Base-by-base conservation (phyloP, 2,888 invertebrate species). In the Ephialtes manifestator region DNA sequence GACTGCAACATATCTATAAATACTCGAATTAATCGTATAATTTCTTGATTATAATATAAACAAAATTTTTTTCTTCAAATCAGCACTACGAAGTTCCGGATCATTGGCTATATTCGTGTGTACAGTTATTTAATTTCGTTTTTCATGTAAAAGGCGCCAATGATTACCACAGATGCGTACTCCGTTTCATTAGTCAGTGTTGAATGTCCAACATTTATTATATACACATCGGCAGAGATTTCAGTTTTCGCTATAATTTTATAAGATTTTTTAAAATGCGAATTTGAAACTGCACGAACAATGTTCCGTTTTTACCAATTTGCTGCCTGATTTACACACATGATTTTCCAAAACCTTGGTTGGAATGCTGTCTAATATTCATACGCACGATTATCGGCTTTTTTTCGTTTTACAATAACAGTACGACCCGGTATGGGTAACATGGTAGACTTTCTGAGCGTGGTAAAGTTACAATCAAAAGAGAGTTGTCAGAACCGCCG, bases 21-120 rank as follows among this genome's bases (percentile, higher is more conserved):
- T 90, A 91, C 81, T 86, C 89, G 87, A 90, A 91, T 89, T 87
- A 88, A 87, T 90, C 87, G 87, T 89, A 90, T 89, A 88, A 91
- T 88, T 89, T 88, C 86, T 81, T 86, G 84, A 81, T 68, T 87
- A 87, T 89, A 90, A 84, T 83, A 86, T 87, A 89, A 89, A 89
- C 78, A 88, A 88, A 88, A 83, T 43, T 39, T 43, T 53, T 51
- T 39, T 55, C 24, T 67, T 77, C 55, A n/a, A 53, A 68, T 83
- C 39, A 58, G 24, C 43, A 67, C 43, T 74, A 77, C 76, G 18
- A 48, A 81, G 60, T 76, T 80, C 71, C 72, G 48, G 31, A 76
- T 80, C 67, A 79, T 85, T 80, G 72, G 74, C 67, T 48, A 72
- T 51, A 60, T 74, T 78, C 58, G 75, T 63, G 81, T 81, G 71